A percentile compares a stretch with the other conserved stretches of the same genome.
Conservation (phyloP, 1,140 invertebrate species). For the Eurytemora carolleeae region DNA sequence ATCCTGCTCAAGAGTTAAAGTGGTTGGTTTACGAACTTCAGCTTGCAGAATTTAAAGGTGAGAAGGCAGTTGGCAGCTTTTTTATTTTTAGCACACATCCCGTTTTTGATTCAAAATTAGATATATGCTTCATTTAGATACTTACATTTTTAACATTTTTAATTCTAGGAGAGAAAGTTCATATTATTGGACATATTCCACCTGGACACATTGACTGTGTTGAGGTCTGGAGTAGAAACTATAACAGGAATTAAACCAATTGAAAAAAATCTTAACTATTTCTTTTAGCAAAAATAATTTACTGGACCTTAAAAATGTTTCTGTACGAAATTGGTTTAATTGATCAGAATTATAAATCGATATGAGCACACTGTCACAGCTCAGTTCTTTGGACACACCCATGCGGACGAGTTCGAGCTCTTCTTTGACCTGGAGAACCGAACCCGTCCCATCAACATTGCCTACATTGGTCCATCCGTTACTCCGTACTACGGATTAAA, state of each 20-base stretch:
- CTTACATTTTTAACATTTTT: no score
- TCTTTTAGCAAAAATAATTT: no score
- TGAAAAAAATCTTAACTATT: no score
- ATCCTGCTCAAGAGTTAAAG: slow-evolving; percentile 78
- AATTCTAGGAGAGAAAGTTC: no score
- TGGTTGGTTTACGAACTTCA: slow-evolving; percentile 91
- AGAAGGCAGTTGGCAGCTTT: slow-evolving; percentile 38
- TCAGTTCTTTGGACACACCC: slow-evolving; percentile 92
- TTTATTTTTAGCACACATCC: no score
- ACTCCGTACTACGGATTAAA: slow-evolving; percentile 80
- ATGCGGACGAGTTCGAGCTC: slow-evolving; percentile 81
- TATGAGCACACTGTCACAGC: slow-evolving; percentile 73
- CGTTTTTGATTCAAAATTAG: no score
- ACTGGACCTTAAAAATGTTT: not conserved
- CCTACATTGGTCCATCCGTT: slow-evolving; percentile 53
- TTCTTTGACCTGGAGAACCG: slow-evolving; percentile 67
- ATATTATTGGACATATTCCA: slow-evolving; percentile 92
- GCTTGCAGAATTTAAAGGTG: slow-evolving; percentile 70
- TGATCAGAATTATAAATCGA: slow-evolving; percentile 24
- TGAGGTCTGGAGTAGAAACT: slow-evolving; percentile 63
- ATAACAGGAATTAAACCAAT: not conserved
- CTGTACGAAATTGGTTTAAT: slow-evolving; percentile 1
- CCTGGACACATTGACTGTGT: slow-evolving; percentile 78
- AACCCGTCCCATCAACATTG: slow-evolving; percentile 59
- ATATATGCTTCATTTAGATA: no score